Percentiles rank a stretch among this genome's conserved stretches.
These are phyloP conservation scores for Chiroxiphia lanceolata DNA, from an alignment of 2,797 vertebrate species.

Conservation along the genomic window DNA sequence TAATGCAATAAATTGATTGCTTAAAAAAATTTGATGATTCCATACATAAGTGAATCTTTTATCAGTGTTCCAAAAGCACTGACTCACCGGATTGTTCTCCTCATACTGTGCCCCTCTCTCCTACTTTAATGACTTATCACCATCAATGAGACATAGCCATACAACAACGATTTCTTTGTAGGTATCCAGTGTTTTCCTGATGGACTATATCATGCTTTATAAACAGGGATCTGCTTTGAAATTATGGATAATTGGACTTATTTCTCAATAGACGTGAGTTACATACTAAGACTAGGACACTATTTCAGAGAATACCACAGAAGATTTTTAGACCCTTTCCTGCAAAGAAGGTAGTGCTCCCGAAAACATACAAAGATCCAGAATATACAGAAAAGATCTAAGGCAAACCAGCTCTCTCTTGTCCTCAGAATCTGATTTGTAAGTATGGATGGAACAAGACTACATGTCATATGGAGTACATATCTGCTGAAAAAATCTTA, in stretches of 20 bases:
- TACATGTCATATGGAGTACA: background rate
- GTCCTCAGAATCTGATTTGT: background rate
- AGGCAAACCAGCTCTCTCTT: background rate
- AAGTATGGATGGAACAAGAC: background rate
- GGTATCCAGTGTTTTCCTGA: background rate
- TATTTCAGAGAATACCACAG: background rate
- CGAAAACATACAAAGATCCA: background rate
- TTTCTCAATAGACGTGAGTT: background rate
- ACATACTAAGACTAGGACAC: background rate
- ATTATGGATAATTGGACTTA: background rate
- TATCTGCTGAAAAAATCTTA: background rate
- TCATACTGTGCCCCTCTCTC: background rate
- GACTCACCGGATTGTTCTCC: background rate
- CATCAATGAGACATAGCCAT: background rate
- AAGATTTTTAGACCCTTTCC: background rate
- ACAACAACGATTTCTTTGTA: background rate
- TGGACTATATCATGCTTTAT: background rate
- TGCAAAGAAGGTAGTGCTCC: background rate
- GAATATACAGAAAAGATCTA: background rate
- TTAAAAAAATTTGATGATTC: background rate
- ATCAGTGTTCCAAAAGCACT: background rate
- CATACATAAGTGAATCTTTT: background rate
- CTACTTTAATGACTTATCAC: background rate
- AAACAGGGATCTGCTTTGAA: background rate
- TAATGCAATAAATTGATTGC: background rate